These are phyloP conservation scores for Pandion haliaetus DNA, from an alignment of 2,113 vertebrate genomes.

Conservation along the genomic window DNA sequence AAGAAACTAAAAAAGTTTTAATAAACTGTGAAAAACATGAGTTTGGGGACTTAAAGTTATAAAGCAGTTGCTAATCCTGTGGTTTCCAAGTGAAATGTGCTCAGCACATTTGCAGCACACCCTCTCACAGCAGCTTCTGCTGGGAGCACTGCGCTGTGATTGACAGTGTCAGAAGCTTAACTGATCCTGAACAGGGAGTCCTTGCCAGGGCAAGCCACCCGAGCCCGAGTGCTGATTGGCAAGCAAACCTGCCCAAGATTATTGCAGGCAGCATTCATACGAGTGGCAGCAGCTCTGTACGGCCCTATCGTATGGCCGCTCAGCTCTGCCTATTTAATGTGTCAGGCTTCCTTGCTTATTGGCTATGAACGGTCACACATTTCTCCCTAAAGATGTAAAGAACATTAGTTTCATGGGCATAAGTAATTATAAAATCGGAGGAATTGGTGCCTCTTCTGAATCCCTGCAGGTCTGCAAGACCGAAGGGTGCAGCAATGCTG, in stretches of 20 bases:
- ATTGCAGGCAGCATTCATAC: neutral
- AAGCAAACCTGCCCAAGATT: too few relatives aligned
- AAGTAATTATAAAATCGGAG: neutral
- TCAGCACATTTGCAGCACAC: neutral
- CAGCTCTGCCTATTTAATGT: neutral
- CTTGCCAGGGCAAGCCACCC: neutral
- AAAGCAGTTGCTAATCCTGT: neutral
- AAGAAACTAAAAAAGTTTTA: neutral
- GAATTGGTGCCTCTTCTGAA: neutral
- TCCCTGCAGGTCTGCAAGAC: neutral
- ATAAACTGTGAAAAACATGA: neutral
- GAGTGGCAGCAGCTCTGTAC: neutral
- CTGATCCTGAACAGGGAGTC: slow-evolving; percentile 14
- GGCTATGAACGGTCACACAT: fast-evolving
- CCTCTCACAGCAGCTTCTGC: neutral
- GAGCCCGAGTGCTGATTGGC: neutral
- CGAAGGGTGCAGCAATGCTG: neutral
- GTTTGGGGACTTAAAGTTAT: neutral
- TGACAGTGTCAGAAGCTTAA: slow-evolving; percentile 36
- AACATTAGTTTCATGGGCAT: fast-evolving
- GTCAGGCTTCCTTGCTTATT: neutral
- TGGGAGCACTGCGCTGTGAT: neutral
- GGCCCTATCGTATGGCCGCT: neutral
- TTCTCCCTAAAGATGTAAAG: neutral
- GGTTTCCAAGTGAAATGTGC: neutral